A percentile compares a stretch with the other conserved stretches of the same genome.
Conservation (phyloP, 2,888 invertebrate species). For the Lasius fuliginosus region DNA sequence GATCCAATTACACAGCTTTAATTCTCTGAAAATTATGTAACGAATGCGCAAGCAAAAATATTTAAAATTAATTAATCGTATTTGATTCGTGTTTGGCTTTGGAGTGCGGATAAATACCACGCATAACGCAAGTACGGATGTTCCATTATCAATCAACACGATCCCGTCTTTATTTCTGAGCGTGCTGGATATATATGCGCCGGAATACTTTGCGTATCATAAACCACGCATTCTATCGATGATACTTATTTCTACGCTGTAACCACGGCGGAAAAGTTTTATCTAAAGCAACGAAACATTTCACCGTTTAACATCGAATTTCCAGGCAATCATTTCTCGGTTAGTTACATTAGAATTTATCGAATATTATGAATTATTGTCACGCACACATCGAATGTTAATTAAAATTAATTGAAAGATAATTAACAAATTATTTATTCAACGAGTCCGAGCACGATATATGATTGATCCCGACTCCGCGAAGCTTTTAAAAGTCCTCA, state of each 20-base stretch:
- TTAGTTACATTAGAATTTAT: constrained; percentile 4
- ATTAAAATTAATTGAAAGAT: neutral
- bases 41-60: constrained; percentile 29
- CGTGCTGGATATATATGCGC: constrained; percentile 9
- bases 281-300: constrained; percentile 4
- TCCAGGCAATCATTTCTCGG: neutral
- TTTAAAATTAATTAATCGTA: constrained; percentile 11
- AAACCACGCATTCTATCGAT: constrained; percentile 47
- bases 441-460: neutral
- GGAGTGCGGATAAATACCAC: constrained; percentile 36
- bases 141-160: constrained; percentile 23
- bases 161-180: constrained; percentile 22
- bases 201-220: constrained; percentile 40
- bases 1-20: constrained; percentile 7
- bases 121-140: constrained; percentile 32
- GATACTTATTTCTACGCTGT: constrained; percentile 32
- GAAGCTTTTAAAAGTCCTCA: neutral
- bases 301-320: neutral
- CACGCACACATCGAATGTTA: neutral
- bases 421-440: neutral
- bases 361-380: neutral
- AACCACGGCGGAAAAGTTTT: constrained; percentile 25
- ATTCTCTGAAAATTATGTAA: constrained; percentile 25
- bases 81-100: constrained; percentile 17
- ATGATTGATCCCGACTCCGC: neutral